Base-by-base conservation (phyloP, 2,797 vertebrate genomes). In the Scolopax bukidnonensis region DNA sequence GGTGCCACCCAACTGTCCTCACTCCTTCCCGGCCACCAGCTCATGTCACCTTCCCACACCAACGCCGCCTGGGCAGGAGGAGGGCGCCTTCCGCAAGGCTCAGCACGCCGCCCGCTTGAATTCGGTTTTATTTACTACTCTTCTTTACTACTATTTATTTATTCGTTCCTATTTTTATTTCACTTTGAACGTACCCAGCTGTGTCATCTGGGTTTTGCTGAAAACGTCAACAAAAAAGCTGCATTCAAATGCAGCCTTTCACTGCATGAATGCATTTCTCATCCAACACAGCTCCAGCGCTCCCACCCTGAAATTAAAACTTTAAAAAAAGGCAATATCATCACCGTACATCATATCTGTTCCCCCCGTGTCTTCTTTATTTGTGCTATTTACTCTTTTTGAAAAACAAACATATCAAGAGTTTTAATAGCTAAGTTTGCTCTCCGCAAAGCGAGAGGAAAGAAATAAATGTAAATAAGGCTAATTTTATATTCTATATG, bases 71-170 rank as follows among this genome's bases (percentile, higher is more conserved):
- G 13, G 73, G 60, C 70, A 73, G 25, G 23, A 10, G 0, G 41
- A 84, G 48, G 77, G 61, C 1, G 3, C 33, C 56, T 84, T 76
- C 69, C 30, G 1, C 40, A 2, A 67, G 51, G 60, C 73, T 90
- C 81, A 28, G 63, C 84, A 53, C 1, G 7, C 27, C 2, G 0
- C 75, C 70, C 57, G 1, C 67, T 88, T 27, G 4, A 76, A 84
- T 90, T 84, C 78, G 5, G 78, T 93, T 96, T 90, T 96, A 94
- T 97, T 97, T 95, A 94, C 88, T 95, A 95, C 85, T 92, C 84
- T 95, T 94, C 95, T 96, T 96, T 91, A 95, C 88, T 88, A 71
- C 81, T 94, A 90, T 97, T 97, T 96, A 95, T 96, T 96, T 97
- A 95, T 96, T 87, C 82, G 2, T 79, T 87, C 88, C 95, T 97